These are phyloP conservation scores for Seira ritae DNA, from an alignment of 2,888 invertebrate species.

Conservation along the genomic window DNA sequence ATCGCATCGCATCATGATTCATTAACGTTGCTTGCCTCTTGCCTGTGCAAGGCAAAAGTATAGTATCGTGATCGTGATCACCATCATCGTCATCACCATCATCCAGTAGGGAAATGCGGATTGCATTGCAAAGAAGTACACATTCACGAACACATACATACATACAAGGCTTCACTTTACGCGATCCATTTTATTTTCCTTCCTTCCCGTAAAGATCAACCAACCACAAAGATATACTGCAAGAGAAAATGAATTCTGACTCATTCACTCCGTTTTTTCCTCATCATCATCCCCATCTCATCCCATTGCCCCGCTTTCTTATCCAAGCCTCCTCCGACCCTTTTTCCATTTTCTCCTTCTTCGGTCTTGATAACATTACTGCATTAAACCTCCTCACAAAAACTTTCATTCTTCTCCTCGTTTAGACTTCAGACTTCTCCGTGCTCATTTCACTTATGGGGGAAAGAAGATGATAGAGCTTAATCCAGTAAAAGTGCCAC, in stretches of 20 bases:
- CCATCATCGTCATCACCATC: too few relatives aligned
- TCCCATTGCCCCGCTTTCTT: constrained; percentile 5
- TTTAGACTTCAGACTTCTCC: background rate
- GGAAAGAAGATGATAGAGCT: background rate
- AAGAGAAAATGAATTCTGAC: constrained; percentile 21
- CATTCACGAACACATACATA: background rate
- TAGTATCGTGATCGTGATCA: background rate
- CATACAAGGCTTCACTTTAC: background rate
- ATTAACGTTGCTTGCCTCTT: background rate
- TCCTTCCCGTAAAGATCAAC: background rate
- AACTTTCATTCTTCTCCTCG: background rate
- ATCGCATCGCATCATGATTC: constrained; percentile 16
- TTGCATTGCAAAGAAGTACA: constrained; percentile 2
- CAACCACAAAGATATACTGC: constrained; percentile 33
- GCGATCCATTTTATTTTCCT: background rate
- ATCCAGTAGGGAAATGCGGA: background rate
- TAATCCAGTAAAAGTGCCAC: constrained; percentile 7
- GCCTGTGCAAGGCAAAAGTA: background rate
- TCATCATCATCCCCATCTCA: background rate
- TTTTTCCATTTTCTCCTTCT: background rate
- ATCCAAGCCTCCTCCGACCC: background rate
- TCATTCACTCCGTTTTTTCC: constrained; percentile 30
- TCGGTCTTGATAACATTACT: background rate
- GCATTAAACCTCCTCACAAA: background rate
- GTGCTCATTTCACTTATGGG: background rate